phyloP scores from a whole-genome alignment of 2,797 vertebrate genomes.

The Setipinna tenuifilis region DNA sequence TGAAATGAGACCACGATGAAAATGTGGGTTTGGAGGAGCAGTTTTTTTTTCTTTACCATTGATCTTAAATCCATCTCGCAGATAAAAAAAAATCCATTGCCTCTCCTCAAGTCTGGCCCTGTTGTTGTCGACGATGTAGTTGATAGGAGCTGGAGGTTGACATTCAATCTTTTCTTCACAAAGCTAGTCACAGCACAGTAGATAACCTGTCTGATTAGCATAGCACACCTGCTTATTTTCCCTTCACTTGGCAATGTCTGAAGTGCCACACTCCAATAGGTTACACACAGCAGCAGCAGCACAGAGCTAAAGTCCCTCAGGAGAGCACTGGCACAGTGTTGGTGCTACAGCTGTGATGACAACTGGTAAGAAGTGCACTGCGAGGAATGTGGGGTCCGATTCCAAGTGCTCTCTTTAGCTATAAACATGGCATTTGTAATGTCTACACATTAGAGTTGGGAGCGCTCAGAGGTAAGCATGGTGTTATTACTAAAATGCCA shows the following conservation, averaged over 20 bases:
- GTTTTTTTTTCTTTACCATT: neutral
- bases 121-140: neutral
- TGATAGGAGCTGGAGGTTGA: neutral
- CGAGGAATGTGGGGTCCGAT: neutral
- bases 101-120: neutral
- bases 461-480: neutral
- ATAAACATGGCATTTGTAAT: conserved; percentile 18
- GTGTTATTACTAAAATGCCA: conserved; percentile 17
- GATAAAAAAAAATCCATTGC: neutral
- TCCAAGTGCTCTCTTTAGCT: neutral
- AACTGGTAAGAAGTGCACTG: conserved; percentile 5
- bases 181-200: neutral
- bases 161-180: neutral
- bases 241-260: neutral
- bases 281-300: neutral
- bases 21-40: neutral
- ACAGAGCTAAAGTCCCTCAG: neutral
- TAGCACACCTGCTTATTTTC: neutral
- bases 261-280: neutral
- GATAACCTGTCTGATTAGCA: neutral
- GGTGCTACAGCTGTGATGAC: neutral
- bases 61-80: neutral
- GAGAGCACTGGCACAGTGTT: neutral
- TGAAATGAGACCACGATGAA: neutral
- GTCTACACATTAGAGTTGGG: neutral